These are phyloP conservation scores for Micrasema longulum DNA, from an alignment of 1,140 invertebrate genomes.

Conservation along the genomic window DNA sequence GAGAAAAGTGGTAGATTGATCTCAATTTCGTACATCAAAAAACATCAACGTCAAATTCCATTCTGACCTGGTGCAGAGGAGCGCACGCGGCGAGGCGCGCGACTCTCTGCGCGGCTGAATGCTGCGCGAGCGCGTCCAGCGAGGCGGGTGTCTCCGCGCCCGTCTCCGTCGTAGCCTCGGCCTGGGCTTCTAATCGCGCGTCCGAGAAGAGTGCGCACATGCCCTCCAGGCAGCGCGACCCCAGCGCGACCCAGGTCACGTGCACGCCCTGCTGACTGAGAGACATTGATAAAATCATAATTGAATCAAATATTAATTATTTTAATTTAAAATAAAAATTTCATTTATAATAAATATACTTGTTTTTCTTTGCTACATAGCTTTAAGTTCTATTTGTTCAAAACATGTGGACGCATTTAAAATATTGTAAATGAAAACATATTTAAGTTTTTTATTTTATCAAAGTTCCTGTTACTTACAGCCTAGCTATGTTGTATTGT, in stretches of 20 bases:
- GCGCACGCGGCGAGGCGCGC: conserved; percentile 70
- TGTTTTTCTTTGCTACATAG: too few relatives aligned
- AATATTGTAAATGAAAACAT: too few relatives aligned
- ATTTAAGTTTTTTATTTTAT: too few relatives aligned
- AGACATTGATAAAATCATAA: too few relatives aligned
- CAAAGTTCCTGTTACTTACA: conserved; percentile 72
- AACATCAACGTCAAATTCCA: too few relatives aligned
- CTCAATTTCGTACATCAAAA: too few relatives aligned
- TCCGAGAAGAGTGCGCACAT: conserved; percentile 70
- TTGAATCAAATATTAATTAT: too few relatives aligned
- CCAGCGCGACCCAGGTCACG: conserved; percentile 66
- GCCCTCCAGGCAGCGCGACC: conserved; percentile 62
- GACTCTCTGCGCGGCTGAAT: conserved; percentile 76
- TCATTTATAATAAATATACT: too few relatives aligned
- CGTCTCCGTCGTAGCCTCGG: not conserved
- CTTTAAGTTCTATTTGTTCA: too few relatives aligned
- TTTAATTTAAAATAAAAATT: too few relatives aligned
- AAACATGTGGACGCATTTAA: too few relatives aligned
- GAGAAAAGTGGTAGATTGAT: too few relatives aligned
- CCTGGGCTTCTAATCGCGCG: conserved; percentile 69
- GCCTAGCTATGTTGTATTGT: conserved; percentile 76
- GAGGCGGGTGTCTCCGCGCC: conserved; percentile 66
- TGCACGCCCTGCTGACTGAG: conserved; percentile 65
- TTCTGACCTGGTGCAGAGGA: conserved; percentile 69
- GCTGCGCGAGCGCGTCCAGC: conserved; percentile 71